Base-by-base conservation (phyloP, 2,888 invertebrate genomes). In the Subacronicta megacephala region DNA sequence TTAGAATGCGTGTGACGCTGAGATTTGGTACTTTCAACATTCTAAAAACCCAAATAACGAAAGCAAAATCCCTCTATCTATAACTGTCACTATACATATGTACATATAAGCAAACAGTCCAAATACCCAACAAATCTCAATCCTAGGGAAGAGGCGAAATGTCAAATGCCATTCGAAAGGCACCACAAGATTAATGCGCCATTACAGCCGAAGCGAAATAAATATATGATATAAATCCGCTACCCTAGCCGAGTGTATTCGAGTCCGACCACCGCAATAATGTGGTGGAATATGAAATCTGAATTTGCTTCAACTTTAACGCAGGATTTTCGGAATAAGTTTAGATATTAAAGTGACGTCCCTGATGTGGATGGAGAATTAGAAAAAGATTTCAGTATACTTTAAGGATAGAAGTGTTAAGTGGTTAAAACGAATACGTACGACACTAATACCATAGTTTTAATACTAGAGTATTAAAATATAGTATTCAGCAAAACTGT, bases 171-270 rank as follows among this genome's bases (percentile, higher is more conserved):
- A 62, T 78, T 76, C 75, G 78, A 70, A 76, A 78, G 71, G 73
- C 78, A 63, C 56, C 59, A 51, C 66, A 81, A 84, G 88, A 88
- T 87, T 85, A 87, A 88, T 86, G 84, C 68, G 67, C 83, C 81
- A 85, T 87, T 87, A 86, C 80, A 59, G 62, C 44, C 68, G 56
- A 41, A 63, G 68, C 72, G 77, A 75, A 75, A 82, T 83, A 83
- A 82, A 83, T 83, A 84, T 84, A 82, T 82, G 77, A 77, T 78
- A 78, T 79, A 76, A 78, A 78, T 77, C 75, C 76, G 58, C 72
- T 72, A 64, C 68, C 71, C 76, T 52, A 55, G 45, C 65, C 72
- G 62, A 69, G 65, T 64, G 64, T 64, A 66, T 71, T 65, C 74
- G 59, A 43, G 52, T 53, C 62, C 56, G 71, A 59, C 67, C 71